A percentile compares a stretch with the other conserved stretches of the same genome.
phyloP scores from a whole-genome alignment of 1,140 invertebrate genomes.

The Riptortus pedestris region DNA sequence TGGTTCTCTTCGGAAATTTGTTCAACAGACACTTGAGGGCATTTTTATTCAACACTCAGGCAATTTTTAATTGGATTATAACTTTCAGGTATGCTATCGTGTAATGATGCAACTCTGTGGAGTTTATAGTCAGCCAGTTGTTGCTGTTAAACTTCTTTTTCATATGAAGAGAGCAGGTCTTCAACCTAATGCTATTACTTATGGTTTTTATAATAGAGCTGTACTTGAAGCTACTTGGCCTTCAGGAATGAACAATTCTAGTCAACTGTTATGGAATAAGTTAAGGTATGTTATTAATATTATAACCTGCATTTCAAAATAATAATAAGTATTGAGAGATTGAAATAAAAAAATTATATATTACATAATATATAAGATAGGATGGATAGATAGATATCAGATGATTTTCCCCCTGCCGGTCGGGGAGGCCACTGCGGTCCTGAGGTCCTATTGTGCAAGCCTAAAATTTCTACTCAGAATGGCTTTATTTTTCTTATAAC shows the following conservation, averaged over 20 bases:
- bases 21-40: too few species aligned
- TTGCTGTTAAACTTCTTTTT: conserved; percentile 89
- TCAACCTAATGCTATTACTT: conserved; percentile 95
- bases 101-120: conserved; percentile 98
- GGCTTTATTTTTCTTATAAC: too few species aligned
- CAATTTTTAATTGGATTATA: too few species aligned
- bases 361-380: not conserved
- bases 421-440: too few species aligned
- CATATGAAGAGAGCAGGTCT: conserved; percentile 91
- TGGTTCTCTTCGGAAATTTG: too few species aligned
- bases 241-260: conserved; percentile 66
- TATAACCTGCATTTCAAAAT: too few species aligned
- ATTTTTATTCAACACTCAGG: too few species aligned
- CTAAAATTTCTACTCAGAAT: too few species aligned
- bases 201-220: conserved; percentile 75
- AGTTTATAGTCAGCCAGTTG: conserved; percentile 79
- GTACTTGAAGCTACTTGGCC: conserved; percentile 93
- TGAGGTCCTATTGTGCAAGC: too few species aligned
- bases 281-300: conserved; percentile 42
- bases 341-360: not conserved
- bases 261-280: conserved; percentile 85
- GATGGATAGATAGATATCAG: too few species aligned
- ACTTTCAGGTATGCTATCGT: conserved; percentile 80
- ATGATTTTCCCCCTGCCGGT: too few species aligned
- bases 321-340: not conserved